Percentiles rank a stretch among this genome's conserved stretches.
phyloP scores from a whole-genome alignment of 2,797 vertebrate genomes.

The Jordanella pulchra region DNA sequence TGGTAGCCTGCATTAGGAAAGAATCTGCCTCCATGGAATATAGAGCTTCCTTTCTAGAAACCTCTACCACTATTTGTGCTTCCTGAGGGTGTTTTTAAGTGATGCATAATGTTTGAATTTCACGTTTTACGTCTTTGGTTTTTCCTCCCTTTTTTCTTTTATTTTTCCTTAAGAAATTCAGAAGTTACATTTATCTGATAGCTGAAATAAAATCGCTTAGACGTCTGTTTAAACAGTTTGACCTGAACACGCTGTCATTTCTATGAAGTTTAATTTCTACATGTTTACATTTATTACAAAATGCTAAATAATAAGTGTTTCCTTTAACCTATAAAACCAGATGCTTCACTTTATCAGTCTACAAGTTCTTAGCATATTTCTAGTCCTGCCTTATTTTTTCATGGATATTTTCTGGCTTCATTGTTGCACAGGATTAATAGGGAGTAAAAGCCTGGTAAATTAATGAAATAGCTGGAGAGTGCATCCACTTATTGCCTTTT shows the following conservation, averaged over 20 bases:
- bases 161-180: not conserved
- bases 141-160: not conserved
- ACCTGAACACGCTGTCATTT: not conserved
- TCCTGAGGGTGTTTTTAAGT: not conserved
- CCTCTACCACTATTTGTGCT: not conserved
- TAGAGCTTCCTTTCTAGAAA: not conserved
- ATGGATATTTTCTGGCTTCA: conserved; percentile 26
- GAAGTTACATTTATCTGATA: not conserved
- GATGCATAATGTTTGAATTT: not conserved
- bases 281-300: not conserved
- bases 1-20: not conserved
- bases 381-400: conserved; percentile 15
- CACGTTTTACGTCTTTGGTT: not conserved
- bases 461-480: conserved; percentile 68
- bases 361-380: conserved; percentile 6
- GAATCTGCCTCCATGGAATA: not conserved
- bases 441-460: conserved; percentile 49
- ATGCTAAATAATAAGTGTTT: not conserved
- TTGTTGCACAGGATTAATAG: conserved; percentile 58
- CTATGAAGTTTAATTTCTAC: not conserved
- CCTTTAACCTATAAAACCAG: not conserved
- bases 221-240: not conserved
- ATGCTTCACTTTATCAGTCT: not conserved
- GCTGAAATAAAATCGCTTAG: not conserved
- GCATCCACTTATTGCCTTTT: conserved; percentile 48